Conservation (phyloP, 2,888 invertebrate species). For the Tuta absoluta region DNA sequence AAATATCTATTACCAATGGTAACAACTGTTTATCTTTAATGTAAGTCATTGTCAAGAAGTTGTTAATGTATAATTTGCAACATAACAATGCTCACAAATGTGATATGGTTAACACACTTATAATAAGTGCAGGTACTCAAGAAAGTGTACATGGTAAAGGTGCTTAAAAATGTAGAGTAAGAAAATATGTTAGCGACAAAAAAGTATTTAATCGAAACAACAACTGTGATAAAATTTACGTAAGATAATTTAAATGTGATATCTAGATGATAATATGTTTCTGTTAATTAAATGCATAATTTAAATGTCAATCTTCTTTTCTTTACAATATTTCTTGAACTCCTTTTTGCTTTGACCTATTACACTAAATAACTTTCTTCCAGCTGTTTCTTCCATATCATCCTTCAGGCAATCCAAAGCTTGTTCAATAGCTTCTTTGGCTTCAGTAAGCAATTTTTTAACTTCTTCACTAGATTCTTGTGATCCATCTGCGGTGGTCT, state of each 20-base stretch:
- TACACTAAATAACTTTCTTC: slow-evolving; percentile 75
- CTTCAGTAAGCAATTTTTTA: slow-evolving; percentile 66
- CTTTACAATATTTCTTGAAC: slow-evolving; percentile 71
- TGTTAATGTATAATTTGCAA: slow-evolving; percentile 18
- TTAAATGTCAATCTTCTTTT: slow-evolving; percentile 48
- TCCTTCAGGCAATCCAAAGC: slow-evolving; percentile 73
- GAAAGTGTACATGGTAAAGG: not conserved
- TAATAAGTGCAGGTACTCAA: not conserved
- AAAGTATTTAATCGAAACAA: slow-evolving; percentile 33
- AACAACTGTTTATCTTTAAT: too few species aligned
- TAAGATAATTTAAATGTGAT: slow-evolving; percentile 26
- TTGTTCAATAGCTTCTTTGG: slow-evolving; percentile 65
- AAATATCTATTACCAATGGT: too few species aligned
- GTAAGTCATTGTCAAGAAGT: slow-evolving; percentile 21
- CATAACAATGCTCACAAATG: not conserved
- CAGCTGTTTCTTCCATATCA: slow-evolving; percentile 78
- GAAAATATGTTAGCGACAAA: slow-evolving; percentile 28
- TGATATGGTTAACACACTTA: not conserved
- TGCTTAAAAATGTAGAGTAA: not conserved
- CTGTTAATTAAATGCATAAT: slow-evolving; percentile 41
- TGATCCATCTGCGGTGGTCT: slow-evolving; percentile 55
- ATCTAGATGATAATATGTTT: slow-evolving; percentile 14
- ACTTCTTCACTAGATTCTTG: slow-evolving; percentile 59
- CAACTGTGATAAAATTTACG: slow-evolving; percentile 44
- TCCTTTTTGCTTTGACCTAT: slow-evolving; percentile 72